Evolutionary conservation across 2,797 vertebrate species (phyloP).

Genomic region (Stomatorhinus walkeri): DNA sequence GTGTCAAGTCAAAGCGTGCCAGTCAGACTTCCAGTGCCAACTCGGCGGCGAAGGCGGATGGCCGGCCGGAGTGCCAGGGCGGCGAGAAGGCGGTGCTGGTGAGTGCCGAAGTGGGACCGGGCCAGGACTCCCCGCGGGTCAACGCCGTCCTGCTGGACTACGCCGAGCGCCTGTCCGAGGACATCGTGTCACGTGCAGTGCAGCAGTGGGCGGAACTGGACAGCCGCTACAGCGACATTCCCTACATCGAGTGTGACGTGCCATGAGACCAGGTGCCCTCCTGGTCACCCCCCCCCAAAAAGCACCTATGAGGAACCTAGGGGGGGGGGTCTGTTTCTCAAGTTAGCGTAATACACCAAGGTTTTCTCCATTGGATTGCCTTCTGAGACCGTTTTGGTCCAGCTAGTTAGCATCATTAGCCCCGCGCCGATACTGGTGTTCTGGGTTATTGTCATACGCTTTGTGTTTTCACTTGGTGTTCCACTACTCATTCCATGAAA

Average conservation of each 20-base stretch:
- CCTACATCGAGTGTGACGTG: constrained; percentile 67
- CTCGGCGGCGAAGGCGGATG: constrained; percentile 28
- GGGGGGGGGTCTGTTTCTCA: background rate
- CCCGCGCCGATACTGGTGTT: background rate
- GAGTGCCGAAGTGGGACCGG: constrained; percentile 22
- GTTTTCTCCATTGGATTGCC: background rate
- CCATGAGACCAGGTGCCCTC: constrained; percentile 31
- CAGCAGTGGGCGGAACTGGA: constrained; percentile 64
- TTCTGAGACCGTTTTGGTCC: background rate
- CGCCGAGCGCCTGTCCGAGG: constrained; percentile 60
- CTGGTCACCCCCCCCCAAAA: background rate
- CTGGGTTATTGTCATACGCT: background rate
- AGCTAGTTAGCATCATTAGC: background rate
- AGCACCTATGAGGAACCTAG: background rate
- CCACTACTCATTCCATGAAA: background rate
- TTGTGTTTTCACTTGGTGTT: too few relatives aligned
- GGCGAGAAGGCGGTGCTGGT: constrained; percentile 8
- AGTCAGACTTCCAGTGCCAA: constrained; percentile 43
- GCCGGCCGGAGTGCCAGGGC: background rate
- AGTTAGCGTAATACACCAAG: background rate
- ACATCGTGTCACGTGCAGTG: constrained; percentile 65
- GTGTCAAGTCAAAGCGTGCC: constrained; percentile 65
- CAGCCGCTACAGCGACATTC: constrained; percentile 62
- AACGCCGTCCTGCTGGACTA: constrained; percentile 49
- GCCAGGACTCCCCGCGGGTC: background rate